Evolutionary conservation across 2,888 invertebrate genomes (phyloP).

Genomic region (Eupithecia subfuscata): DNA sequence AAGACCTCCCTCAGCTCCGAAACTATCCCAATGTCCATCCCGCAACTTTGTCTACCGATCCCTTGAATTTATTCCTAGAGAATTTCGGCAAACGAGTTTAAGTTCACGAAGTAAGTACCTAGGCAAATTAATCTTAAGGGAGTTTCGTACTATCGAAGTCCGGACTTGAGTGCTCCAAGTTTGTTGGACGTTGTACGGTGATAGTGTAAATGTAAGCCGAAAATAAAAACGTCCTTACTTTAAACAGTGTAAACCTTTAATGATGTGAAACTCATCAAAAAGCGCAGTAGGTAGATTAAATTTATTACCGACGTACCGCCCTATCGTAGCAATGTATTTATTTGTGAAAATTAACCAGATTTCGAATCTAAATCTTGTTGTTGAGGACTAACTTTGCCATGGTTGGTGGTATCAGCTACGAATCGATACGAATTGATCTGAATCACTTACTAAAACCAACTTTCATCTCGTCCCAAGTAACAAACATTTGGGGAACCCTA

Average conservation of each 20-base stretch:
- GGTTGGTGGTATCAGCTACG: background rate
- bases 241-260: background rate
- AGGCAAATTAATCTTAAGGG: slow-evolving; percentile 83
- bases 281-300: background rate
- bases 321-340: background rate
- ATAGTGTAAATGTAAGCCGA: slow-evolving; percentile 3
- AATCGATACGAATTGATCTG: background rate
- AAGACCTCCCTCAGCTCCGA: slow-evolving; percentile 34
- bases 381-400: background rate
- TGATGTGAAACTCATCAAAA: background rate
- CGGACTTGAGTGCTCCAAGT: slow-evolving; percentile 71
- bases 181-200: slow-evolving; percentile 59
- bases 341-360: too few species aligned
- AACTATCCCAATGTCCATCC: slow-evolving; percentile 40
- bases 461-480: background rate
- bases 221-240: background rate
- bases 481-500: background rate
- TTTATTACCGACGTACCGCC: background rate
- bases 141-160: slow-evolving; percentile 78
- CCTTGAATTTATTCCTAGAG: slow-evolving; percentile 80
- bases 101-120: slow-evolving; percentile 76
- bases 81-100: slow-evolving; percentile 82
- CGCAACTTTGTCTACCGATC: slow-evolving; percentile 69
- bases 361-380: background rate
- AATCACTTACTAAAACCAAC: background rate